Evolutionary conservation across 2,113 vertebrate species (phyloP).

Genomic region (Amphilophus citrinellus): DNA sequence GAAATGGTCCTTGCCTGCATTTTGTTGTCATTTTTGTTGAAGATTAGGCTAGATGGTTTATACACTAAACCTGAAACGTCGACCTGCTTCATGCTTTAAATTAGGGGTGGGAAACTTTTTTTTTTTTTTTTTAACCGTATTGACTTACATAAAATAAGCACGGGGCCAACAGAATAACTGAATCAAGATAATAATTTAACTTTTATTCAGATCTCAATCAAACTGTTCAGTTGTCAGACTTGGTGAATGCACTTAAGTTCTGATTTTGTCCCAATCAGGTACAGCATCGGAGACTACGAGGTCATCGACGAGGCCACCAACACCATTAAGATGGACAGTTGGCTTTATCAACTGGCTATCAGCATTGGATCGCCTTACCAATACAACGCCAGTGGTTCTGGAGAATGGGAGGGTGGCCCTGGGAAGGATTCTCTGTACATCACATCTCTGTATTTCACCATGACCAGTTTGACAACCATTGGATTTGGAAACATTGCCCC

Average conservation of each 20-base stretch:
- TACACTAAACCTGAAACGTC: neutral
- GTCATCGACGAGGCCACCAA: constrained; percentile 95
- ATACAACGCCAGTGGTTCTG: constrained; percentile 91
- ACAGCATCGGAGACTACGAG: constrained; percentile 98
- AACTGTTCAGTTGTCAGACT: no score
- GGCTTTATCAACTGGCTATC: constrained; percentile 95
- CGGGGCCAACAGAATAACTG: neutral
- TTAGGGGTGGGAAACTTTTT: neutral
- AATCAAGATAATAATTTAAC: neutral
- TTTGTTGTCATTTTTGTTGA: neutral
- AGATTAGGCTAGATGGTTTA: neutral
- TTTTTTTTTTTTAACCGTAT: neutral
- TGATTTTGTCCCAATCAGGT: constrained; percentile 59
- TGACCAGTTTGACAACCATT: constrained; percentile 99
- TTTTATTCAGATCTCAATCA: no score
- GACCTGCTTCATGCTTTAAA: fast-evolving
- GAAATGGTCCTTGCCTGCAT: neutral
- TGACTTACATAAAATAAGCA: fast-evolving
- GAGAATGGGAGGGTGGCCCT: constrained; percentile 95
- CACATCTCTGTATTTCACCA: constrained; percentile 98
- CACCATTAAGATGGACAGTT: constrained; percentile 95
- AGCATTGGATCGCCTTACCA: constrained; percentile 95
- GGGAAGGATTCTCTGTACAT: constrained; percentile 97
- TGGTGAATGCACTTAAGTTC: neutral
- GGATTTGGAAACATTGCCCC: constrained; percentile 99